Percentiles rank a stretch among this genome's conserved stretches.
Evolutionary conservation across 2,113 vertebrate species (phyloP).

Genomic region (Nothoprocta perdicaria): DNA sequence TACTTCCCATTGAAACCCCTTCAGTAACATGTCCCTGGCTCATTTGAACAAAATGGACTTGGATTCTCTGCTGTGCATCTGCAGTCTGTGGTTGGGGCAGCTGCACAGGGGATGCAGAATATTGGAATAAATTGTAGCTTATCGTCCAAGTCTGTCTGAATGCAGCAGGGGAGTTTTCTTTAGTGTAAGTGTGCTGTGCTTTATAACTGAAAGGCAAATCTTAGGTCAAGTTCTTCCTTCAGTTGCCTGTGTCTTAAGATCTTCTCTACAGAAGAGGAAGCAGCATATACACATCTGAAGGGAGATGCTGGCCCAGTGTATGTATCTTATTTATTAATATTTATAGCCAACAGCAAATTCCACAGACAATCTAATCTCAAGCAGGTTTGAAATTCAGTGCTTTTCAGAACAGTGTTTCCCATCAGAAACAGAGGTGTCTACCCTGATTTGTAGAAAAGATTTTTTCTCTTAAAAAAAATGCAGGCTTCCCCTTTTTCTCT

Average conservation of each 20-base stretch:
- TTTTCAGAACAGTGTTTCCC: background rate
- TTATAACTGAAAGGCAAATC: background rate
- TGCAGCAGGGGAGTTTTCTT: background rate
- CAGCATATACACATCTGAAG: background rate
- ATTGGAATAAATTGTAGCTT: background rate
- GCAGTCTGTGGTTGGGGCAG: background rate
- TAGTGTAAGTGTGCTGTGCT: background rate
- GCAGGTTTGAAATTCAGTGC: slow-evolving; percentile 26
- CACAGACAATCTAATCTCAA: background rate
- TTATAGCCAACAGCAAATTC: slow-evolving; percentile 39
- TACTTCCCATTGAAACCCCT: background rate
- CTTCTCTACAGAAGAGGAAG: slow-evolving; percentile 8
- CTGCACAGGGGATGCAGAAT: background rate
- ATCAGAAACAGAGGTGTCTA: background rate
- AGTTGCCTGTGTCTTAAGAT: slow-evolving; percentile 12
- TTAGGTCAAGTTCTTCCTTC: slow-evolving; percentile 11
- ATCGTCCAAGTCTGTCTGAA: background rate
- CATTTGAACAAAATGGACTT: background rate
- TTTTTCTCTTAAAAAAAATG: background rate
- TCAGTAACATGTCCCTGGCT: background rate
- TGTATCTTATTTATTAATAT: slow-evolving; percentile 41
- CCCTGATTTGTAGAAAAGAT: background rate
- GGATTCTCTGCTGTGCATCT: background rate
- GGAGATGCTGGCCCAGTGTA: background rate
- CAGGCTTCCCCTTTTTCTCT: background rate